Conservation (phyloP, 2,797 vertebrate genomes). For the Falco peregrinus region DNA sequence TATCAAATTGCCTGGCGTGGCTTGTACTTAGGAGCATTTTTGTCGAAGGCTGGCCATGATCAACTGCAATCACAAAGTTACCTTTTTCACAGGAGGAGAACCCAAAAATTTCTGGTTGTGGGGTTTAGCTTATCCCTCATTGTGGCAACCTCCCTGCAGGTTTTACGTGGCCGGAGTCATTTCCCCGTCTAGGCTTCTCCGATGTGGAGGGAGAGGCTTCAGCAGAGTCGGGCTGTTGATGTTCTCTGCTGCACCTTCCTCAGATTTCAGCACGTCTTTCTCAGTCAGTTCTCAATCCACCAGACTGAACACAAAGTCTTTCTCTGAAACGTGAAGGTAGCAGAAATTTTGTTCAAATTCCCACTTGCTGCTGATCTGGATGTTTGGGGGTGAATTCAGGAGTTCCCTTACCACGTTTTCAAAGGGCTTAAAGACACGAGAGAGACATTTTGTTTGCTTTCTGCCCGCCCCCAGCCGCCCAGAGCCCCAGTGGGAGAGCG, state of each 20-base stretch:
- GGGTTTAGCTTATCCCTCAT: neutral
- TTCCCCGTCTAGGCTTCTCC: neutral
- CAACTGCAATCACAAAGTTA: no score
- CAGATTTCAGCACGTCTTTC: neutral
- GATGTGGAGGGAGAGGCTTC: neutral
- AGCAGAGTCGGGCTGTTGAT: neutral
- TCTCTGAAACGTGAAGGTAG: constrained; percentile 52
- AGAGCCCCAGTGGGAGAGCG: no score
- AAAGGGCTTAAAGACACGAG: no score
- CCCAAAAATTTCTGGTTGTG: neutral
- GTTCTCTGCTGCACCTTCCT: neutral
- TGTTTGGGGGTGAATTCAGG: no score
- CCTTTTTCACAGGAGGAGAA: no score
- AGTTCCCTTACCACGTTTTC: no score
- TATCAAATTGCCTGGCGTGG: no score
- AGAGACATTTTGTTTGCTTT: no score
- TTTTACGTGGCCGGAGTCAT: constrained; percentile 35
- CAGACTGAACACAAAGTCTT: constrained; percentile 50
- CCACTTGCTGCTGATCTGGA: neutral
- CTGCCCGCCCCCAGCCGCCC: no score
- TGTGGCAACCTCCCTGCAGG: neutral
- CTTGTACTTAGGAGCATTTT: no score
- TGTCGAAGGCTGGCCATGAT: no score
- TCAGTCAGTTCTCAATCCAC: constrained; percentile 47
- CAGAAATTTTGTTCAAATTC: neutral